Base-by-base conservation (phyloP, 2,888 invertebrate genomes). In the Leucophora obtusa region DNA sequence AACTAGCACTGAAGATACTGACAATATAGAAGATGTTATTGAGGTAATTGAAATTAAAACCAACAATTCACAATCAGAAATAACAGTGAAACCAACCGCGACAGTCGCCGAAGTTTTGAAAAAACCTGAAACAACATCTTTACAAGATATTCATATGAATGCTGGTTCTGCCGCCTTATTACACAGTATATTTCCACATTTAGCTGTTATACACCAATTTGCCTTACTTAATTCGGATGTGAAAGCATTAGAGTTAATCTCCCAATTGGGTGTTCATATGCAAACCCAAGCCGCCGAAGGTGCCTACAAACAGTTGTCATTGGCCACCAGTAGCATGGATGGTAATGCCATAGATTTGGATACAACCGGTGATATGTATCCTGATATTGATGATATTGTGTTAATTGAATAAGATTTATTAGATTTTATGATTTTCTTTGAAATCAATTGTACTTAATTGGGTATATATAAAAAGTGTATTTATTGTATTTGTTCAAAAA, bases 351-450 rank as follows among this genome's bases (percentile, higher is more conserved):
- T 63, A 3, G 68, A 80, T 14, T 56, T 83, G 1, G 85, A 84
- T 18, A 58, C 85, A 51, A 85, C 83, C 15, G 85, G 85, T n/a
- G 85, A 83, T 47, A 85, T 83, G 43, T 79, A 71, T 59, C 87
- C 87, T 0, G 89, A 88, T 56, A 86, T 87, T 33, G 88, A 89
- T 84, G 88, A 89, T 79, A 88, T 89, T 58, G 87, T 89, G 35
- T 82, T 89, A 35, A 86, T 89, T 70, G 82, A 83, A 81, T 82
- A 75, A 58, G 33, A 28, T 24, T 2, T 15, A 50, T 3, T n/a
- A 14, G 14, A 6, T 56, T 65, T 18, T 15, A 21, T 21, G n/a
- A n/a, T n/a, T n/a, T n/a, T n/a, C n/a, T n/a, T n/a, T n/a, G 0
- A 10, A 68, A 63, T 17, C 5, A 75, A 47, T 59, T 11, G 24